A percentile compares a stretch with the other conserved stretches of the same genome.
Evolutionary conservation across 2,888 invertebrate genomes (phyloP).

Genomic region (Tetheella fluctuosa): DNA sequence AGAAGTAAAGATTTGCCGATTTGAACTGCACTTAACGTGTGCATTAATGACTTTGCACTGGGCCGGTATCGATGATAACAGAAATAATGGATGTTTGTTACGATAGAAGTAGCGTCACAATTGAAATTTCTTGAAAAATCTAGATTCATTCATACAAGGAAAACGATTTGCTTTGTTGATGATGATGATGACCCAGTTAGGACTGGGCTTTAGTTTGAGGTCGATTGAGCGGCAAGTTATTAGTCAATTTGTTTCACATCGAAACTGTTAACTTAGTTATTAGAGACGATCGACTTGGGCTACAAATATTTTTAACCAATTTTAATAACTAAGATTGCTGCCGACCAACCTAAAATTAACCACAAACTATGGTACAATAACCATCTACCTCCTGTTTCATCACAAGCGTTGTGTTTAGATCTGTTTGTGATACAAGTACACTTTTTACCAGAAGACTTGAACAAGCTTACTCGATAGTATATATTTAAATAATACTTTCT

Average conservation of each 20-base stretch:
- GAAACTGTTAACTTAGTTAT: too few species aligned
- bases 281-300: too few species aligned
- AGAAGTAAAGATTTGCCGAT: neutral
- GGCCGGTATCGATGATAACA: neutral
- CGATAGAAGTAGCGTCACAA: neutral
- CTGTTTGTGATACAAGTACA: neutral
- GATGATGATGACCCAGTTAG: too few species aligned
- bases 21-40: neutral
- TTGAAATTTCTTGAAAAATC: neutral
- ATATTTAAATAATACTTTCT: too few species aligned
- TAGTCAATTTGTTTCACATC: too few species aligned
- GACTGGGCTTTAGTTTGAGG: too few species aligned
- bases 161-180: too few species aligned
- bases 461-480: neutral
- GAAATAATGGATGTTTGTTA: neutral
- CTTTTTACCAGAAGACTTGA: too few species aligned
- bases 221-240: too few species aligned
- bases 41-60: neutral
- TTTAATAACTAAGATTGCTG: too few species aligned
- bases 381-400: neutral
- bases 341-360: neutral
- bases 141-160: neutral
- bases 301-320: too few species aligned
- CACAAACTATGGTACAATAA: neutral
- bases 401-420: neutral